A percentile compares a stretch with the other conserved stretches of the same genome.
Conservation (phyloP, 2,888 invertebrate species). For the Drosophila glabriapex region DNA sequence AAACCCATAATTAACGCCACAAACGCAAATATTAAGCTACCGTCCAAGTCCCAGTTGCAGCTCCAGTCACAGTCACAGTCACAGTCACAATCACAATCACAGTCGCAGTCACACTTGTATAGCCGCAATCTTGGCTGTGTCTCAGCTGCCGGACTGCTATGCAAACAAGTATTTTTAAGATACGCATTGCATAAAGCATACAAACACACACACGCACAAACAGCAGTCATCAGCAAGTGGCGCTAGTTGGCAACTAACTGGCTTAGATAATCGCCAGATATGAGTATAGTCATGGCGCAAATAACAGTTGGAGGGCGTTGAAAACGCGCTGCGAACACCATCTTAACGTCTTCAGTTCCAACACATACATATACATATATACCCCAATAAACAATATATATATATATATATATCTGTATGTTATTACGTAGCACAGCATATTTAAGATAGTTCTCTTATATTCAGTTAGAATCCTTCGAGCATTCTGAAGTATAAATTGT, state of each 20-base stretch:
- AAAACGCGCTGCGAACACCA: constrained; percentile 4
- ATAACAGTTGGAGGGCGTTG: constrained; percentile 27
- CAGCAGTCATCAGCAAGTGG: constrained; percentile 33
- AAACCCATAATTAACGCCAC: constrained; percentile 79
- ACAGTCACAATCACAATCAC: neutral
- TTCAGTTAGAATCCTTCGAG: neutral
- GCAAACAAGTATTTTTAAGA: constrained; percentile 40
- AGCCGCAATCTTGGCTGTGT: constrained; percentile 56
- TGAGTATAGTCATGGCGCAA: neutral
- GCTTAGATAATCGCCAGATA: constrained; percentile 38
- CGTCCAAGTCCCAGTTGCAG: constrained; percentile 10
- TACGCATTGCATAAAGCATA: constrained; percentile 45
- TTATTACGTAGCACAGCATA: neutral
- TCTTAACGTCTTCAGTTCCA: neutral
- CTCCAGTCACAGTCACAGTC: neutral
- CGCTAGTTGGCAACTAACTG: constrained; percentile 43
- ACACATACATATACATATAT: neutral
- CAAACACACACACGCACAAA: neutral
- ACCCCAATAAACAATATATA: neutral
- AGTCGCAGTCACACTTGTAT: constrained; percentile 9
- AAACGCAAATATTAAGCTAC: constrained; percentile 79
- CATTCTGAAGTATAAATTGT: neutral
- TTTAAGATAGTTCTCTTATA: neutral
- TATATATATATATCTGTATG: neutral
- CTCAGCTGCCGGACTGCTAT: constrained; percentile 7